These are phyloP conservation scores for Oxytorus armatus DNA, from an alignment of 2,888 invertebrate genomes.

Conservation along the genomic window DNA sequence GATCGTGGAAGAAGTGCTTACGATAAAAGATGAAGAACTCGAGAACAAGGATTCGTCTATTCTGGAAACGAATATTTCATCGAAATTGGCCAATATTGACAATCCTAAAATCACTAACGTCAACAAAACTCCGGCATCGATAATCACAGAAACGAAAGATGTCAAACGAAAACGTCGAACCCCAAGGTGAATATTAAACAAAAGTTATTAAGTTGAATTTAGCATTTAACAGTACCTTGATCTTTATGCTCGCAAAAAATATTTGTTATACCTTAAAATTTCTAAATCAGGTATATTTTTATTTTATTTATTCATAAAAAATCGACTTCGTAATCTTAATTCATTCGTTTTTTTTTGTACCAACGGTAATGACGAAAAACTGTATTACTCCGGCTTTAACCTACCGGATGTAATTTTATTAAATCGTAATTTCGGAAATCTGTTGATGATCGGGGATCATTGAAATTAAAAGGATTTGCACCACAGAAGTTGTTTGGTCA, in stretches of 20 bases:
- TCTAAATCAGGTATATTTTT: neutral
- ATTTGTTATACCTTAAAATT: neutral
- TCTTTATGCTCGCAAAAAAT: too few relatives aligned
- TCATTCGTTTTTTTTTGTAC: too few relatives aligned
- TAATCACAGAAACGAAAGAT: conserved; percentile 56
- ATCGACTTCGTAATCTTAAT: too few relatives aligned
- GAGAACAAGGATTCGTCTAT: conserved; percentile 47
- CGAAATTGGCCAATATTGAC: conserved; percentile 45
- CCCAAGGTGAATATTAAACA: conserved; percentile 71
- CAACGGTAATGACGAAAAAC: too few relatives aligned
- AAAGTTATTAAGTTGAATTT: conserved; percentile 2
- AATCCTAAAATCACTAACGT: conserved; percentile 44
- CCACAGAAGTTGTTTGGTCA: too few relatives aligned
- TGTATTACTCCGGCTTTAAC: neutral
- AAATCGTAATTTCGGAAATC: neutral
- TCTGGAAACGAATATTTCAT: conserved; percentile 38
- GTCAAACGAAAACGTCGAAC: conserved; percentile 76
- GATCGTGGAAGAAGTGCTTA: conserved; percentile 8
- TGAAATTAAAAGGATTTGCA: neutral
- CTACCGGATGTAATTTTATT: neutral
- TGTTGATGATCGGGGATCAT: neutral
- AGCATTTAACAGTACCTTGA: too few relatives aligned
- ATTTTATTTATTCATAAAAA: neutral
- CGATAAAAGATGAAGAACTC: conserved; percentile 30
- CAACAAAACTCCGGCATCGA: conserved; percentile 33